Evolutionary conservation across 2,888 invertebrate species (phyloP), one percentile per base, ranked within the genome.

Genomic region (Ophion slaviceki): DNA sequence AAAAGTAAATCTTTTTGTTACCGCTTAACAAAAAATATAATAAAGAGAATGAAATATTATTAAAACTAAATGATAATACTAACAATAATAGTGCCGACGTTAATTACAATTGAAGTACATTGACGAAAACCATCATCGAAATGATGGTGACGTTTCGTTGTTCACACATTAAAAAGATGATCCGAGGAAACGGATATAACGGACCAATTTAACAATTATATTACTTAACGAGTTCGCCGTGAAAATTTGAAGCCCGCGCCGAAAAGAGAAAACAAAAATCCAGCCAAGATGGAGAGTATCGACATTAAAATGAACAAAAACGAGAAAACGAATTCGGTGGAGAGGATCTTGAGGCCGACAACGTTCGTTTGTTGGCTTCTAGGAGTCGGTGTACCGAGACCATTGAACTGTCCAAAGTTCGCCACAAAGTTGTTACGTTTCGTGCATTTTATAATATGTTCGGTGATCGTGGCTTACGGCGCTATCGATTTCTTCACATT

Each of bases 401-500:
- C 91, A 0, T 78, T 75, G 24, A 80, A 85, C 6, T 89, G 81
- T 24, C 85, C 89, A 11, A 91, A 87, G 76, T 32, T 85, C 11
- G 40, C 88, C 2, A 91, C 90, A 8, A 85, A 89, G 14, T 59
- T 89, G 6, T n/a, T 92, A 6, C 92, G 91, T 11, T 28, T 88
- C 1, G 45, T 91, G 0, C 91, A 92, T 64, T 88, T 92, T 17
- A 77, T 53, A 0, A 45, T 91, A 2, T 92, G 92, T 78, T 88
- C 92, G n/a, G 89, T 89, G 32, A 90, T 91, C 71, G 89, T 92
- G 32, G 91, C 88, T 17, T 92, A 90, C 80, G 91, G 92, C 2
- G 90, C 88, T 14, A 90, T 89, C 28, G 92, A 92, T 53, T 92
- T 91, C 70, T 89, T 90, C n/a, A 90, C 90, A 0, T 91, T 92